Evolutionary conservation across 2,113 vertebrate species (phyloP), one percentile per base, ranked within the genome.

Genomic region (Chamaetylas fuelleborni): DNA sequence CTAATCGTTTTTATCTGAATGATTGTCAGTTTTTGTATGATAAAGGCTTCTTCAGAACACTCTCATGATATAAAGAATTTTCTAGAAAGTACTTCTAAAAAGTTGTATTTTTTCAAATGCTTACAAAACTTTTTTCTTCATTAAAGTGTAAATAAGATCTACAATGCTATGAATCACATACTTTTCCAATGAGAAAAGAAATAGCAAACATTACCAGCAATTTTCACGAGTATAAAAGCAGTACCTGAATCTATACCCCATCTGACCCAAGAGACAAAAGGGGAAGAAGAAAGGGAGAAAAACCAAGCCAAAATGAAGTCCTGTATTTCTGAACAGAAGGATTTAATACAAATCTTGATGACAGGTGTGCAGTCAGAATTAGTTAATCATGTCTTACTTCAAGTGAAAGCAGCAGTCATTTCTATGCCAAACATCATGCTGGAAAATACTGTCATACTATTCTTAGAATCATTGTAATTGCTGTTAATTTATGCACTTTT

Each of bases 141-240:
- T 16, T 73, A 23, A 47, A 69, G 19, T 34, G 6, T 12, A 77
- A 86, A 64, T 40, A 71, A 62, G 6, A 15, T 54, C 40, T 14
- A 0, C 14, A 60, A 23, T 60, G 5, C 4, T 43, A 57, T 33
- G 50, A 14, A 50, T 58, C 3, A 0, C 2, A 24, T 70, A 51
- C 4, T 62, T 94, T 80, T 76, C 8, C 26, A 64, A 4, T 9
- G 1, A 80, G 14, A 16, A 17, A 72, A 45, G 12, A 9, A 88
- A 12, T 4, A 64, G 8, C 4, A 47, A 61, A 53, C 1, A 33
- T 57, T 70, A 42, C 6, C 3, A 67, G 10, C 2, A 79, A 9
- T 76, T 79, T 82, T 82, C 33, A 82, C 0, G 2, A 4, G 3
- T 45, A 34, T 50, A 58, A 71, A 73, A 42, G 6, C 7, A 74